These are phyloP conservation scores for Mamestra configurata DNA, from an alignment of 1,140 invertebrate species.

Conservation along the genomic window DNA sequence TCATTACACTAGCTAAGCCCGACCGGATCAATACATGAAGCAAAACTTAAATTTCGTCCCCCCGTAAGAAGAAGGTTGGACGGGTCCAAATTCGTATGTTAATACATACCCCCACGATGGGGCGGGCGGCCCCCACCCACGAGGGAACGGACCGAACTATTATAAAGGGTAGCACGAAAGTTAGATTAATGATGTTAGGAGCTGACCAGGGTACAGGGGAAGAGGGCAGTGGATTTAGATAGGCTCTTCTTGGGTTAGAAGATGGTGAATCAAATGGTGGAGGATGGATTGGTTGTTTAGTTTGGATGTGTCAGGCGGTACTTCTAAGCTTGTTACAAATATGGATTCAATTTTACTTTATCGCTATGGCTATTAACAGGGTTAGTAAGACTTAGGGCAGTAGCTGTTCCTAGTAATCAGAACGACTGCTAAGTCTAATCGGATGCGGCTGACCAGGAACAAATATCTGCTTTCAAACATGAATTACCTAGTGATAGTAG, in stretches of 20 bases:
- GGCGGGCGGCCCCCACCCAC: slow-evolving; percentile 61
- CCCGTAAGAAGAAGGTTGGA: slow-evolving; percentile 81
- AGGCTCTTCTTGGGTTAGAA: neutral
- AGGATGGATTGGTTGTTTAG: no score
- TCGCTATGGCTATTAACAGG: no score
- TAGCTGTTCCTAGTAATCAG: no score
- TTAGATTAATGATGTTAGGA: slow-evolving; percentile 88
- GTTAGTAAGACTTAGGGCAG: no score
- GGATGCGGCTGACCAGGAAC: no score
- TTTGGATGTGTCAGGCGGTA: no score
- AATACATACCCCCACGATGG: slow-evolving; percentile 66
- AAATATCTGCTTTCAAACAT: no score
- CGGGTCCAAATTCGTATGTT: slow-evolving; percentile 85
- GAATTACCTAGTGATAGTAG: no score
- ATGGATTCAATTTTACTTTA: no score
- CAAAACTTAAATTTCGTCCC: slow-evolving; percentile 85
- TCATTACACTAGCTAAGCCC: slow-evolving; percentile 75
- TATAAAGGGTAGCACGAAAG: slow-evolving; percentile 87
- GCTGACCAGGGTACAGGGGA: slow-evolving; percentile 78
- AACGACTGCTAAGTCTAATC: no score
- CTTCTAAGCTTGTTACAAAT: no score
- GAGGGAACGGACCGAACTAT: slow-evolving; percentile 83
- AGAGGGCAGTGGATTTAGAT: slow-evolving; percentile 54
- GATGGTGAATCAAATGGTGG: neutral
- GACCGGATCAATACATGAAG: slow-evolving; percentile 82